Evolutionary conservation across 2,888 invertebrate species (phyloP).

Genomic region (Spisula solida): DNA sequence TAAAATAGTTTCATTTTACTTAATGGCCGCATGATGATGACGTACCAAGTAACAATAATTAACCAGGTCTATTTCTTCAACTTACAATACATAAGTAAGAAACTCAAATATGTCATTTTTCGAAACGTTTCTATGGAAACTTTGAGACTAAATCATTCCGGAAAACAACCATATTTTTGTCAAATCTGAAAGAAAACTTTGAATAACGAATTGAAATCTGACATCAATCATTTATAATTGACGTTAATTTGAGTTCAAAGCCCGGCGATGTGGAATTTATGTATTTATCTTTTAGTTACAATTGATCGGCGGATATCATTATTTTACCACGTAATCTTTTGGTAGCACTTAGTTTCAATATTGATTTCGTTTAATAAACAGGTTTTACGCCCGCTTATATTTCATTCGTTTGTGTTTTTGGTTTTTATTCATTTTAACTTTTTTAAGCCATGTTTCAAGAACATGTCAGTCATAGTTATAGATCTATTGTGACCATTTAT

Average conservation of each 20-base stretch:
- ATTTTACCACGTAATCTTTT: background rate
- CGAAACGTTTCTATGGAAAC: background rate
- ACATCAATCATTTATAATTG: slow-evolving; percentile 19
- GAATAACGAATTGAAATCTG: background rate
- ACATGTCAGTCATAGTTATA: too few relatives aligned
- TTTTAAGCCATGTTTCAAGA: too few relatives aligned
- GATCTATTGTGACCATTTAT: too few relatives aligned
- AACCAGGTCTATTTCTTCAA: too few relatives aligned
- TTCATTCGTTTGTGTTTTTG: too few relatives aligned
- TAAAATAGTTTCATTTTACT: too few relatives aligned
- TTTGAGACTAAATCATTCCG: background rate
- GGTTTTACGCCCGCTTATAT: too few relatives aligned
- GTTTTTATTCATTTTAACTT: too few relatives aligned
- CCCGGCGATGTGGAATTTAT: background rate
- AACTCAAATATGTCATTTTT: background rate
- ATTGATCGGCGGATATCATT: background rate
- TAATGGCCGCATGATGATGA: too few relatives aligned
- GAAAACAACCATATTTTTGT: slow-evolving; percentile 17
- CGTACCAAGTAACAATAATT: too few relatives aligned
- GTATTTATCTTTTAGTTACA: background rate
- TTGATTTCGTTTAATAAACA: too few relatives aligned
- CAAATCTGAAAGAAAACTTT: background rate
- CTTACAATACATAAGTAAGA: background rate
- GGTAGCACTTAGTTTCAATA: background rate
- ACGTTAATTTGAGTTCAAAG: slow-evolving; percentile 22